Evolutionary conservation across 1,140 invertebrate genomes (phyloP).

Genomic region (Akabosia matsudoensis): DNA sequence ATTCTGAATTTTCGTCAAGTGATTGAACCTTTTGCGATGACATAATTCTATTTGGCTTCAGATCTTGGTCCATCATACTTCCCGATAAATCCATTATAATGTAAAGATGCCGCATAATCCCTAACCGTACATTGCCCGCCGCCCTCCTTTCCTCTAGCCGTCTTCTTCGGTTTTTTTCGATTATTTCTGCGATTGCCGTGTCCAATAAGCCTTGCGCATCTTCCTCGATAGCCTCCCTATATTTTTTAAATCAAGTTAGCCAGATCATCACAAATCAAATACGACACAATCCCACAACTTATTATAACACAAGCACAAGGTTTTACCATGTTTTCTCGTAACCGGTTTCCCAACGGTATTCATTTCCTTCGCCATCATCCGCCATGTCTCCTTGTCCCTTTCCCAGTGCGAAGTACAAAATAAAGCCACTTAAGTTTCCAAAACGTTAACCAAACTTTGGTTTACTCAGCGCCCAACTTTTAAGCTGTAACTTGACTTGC

Average conservation of each 20-base stretch:
- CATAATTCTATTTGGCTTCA: conserved; percentile 88
- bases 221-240: conserved; percentile 93
- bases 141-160: conserved; percentile 66
- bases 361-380: conserved; percentile 81
- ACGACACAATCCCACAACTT: conserved; percentile 27
- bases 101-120: conserved; percentile 94
- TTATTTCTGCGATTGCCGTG: conserved; percentile 81
- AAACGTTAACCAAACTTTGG: no score
- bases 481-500: no score
- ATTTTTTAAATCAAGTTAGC: conserved; percentile 27
- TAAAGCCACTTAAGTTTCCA: no score
- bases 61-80: conserved; percentile 87
- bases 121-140: conserved; percentile 70
- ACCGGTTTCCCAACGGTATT: conserved; percentile 94
- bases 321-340: conserved; percentile 94
- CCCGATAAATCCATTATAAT: conserved; percentile 89
- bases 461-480: no score
- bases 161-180: conserved; percentile 80
- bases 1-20: no score
- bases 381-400: no score
- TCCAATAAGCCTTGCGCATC: conserved; percentile 89
- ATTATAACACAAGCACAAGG: background rate
- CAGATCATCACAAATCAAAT: conserved; percentile 17
- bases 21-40: conserved; percentile 76
- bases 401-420: no score